phyloP scores from a whole-genome alignment of 2,888 invertebrate genomes.

The Trachelus iudaicus region DNA sequence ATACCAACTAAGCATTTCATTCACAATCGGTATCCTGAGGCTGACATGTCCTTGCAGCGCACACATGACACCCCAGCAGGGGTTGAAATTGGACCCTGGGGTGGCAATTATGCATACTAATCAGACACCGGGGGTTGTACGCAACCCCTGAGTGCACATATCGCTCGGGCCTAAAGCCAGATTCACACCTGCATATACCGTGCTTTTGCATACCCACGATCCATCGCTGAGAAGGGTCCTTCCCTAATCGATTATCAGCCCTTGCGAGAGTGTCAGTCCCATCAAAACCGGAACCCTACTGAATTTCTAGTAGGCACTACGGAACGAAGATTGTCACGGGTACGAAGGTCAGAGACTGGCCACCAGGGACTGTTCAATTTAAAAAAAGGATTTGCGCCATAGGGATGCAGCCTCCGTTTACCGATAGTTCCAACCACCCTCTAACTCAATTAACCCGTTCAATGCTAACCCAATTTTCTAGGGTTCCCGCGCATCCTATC shows the following conservation, averaged over 20 bases:
- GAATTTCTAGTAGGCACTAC: neutral
- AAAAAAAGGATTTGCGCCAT: neutral
- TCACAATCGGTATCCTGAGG: neutral
- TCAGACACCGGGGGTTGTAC: slow-evolving; percentile 2
- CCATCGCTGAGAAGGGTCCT: neutral
- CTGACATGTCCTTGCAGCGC: neutral
- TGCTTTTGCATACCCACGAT: neutral
- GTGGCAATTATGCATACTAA: slow-evolving; percentile 15
- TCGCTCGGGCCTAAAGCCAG: neutral
- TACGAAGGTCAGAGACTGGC: neutral
- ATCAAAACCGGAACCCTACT: neutral
- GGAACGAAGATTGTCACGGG: neutral
- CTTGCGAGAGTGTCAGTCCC: neutral
- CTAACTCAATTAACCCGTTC: neutral
- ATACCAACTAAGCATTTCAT: neutral
- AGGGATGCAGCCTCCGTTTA: neutral
- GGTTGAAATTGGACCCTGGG: slow-evolving; percentile 7
- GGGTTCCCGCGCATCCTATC: neutral
- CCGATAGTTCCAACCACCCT: neutral
- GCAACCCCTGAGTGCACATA: neutral
- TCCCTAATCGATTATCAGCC: neutral
- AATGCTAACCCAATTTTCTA: slow-evolving; percentile 1
- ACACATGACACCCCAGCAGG: neutral
- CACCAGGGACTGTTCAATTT: neutral
- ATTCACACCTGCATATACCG: neutral